Evolutionary conservation across 1,140 invertebrate genomes (phyloP), one percentile per base, ranked within the genome.

Genomic region (Bilobella aurantiaca): DNA sequence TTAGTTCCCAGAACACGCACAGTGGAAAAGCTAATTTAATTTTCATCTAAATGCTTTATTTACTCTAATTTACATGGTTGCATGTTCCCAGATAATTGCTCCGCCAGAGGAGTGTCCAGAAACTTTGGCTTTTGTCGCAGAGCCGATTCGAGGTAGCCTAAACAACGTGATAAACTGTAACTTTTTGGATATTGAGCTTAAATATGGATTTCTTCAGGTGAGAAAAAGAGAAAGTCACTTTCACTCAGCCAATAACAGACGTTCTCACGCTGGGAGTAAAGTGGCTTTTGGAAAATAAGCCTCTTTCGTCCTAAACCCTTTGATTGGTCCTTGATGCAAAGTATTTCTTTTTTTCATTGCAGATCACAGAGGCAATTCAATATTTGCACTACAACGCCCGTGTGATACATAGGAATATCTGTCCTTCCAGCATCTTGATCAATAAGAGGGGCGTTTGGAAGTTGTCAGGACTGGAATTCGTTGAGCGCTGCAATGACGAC

Each of bases 321-420:
- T 8, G 28, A 30, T 63, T 46, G 5, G 2, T 14, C 46, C 47
- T 56, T 56, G 37, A 34, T 61, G 5, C n/a, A n/a, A n/a, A n/a
- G n/a, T n/a, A 34, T 12, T 61, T 61, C 12, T 34, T 37, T 25
- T 14, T 47, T 58, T 53, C 73, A 64, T 69, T 75, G 29, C 79
- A 98, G 94, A 86, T 98, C 66, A 90, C 88, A 8, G 95, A 98
- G 76, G 96, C 93, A 1, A 81, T 98, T 68, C 84, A 90, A 12
- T 98, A 90, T 79, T 80, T 98, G 53, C 95, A 98, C 78, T 87
- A 88, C 76, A 86, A 84, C 27, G 84, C 85, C 66, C 86, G 89
- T 75, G 82, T 89, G 68, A 82, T 97, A 49, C 95, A 98, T 77
- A 84, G 91, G 70, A 98, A 98, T 78, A 84, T 98, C 21, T 95